Evolutionary conservation across 1,140 invertebrate genomes (phyloP), one percentile per base, ranked within the genome.

Genomic region (Spodoptera litura): DNA sequence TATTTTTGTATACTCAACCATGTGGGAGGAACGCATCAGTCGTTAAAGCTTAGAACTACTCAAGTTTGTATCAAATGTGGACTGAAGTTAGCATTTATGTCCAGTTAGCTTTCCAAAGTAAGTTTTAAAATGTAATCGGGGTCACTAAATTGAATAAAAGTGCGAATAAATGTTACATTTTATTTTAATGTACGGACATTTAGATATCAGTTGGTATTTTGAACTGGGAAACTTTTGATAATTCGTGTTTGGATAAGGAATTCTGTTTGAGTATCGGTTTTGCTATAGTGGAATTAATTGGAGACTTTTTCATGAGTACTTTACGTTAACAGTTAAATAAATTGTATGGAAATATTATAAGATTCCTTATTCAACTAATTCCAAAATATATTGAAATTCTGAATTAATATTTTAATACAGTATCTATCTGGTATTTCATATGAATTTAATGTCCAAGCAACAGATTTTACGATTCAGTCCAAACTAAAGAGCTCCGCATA

Each of bases 1-100:
- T 78, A 78, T 78, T 78, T 78, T 76, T 75, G 53, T 61, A 61
- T 27, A 31, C 31, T 27, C 59, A 35, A 35, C 59, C 27, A 62
- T 62, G 58, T 35, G 35, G 59, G 11, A 6, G 25, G 15, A 20
- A 56, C 5, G 58, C 27, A 38, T 62, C 59, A 38, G 13, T 62
- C 59, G 27, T 62, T 62, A 62, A n/a, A 62, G 38, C 38, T 62
- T 31, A 64, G 44, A 64, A 64, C 35, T 44, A 15, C 25, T 59
- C 4, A 59, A 31, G 25, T 27, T 56, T 56, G n/a, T 56, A 56
- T 8, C n/a, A 20, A 56, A 6, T 9, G 2, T 56, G 15, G 3
- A 56, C 31, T n/a, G 11, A 38, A 64, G 27, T n/a, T n/a, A 15
- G 15, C 62, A 11, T 49, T 66, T 11, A 49, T 49, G 38, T 2